Evolutionary conservation across 2,888 invertebrate genomes (phyloP).

Genomic region (Ashinkailepas kermadecensis): DNA sequence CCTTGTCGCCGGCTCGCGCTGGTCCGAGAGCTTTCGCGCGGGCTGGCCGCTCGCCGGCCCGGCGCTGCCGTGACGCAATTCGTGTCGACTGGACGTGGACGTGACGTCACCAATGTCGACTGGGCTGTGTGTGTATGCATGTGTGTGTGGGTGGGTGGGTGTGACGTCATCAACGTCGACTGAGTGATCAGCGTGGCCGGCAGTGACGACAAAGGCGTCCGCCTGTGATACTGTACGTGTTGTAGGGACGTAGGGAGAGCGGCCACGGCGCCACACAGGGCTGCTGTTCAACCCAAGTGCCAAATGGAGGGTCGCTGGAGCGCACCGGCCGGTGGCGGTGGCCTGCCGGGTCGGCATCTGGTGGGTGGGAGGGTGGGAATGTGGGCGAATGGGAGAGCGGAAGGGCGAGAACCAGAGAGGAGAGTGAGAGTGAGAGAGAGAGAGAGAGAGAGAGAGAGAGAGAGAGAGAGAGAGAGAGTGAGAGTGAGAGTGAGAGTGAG

Average conservation of each 20-base stretch:
- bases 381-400: background rate
- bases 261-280: background rate
- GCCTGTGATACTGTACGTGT: constrained; percentile 5
- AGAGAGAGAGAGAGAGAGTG: no score
- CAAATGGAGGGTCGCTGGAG: background rate
- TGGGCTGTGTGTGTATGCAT: no score
- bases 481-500: no score
- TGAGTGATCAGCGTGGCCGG: background rate
- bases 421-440: no score
- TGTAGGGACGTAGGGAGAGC: background rate
- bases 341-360: background rate
- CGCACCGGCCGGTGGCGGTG: background rate
- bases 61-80: no score
- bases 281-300: background rate
- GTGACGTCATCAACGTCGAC: no score
- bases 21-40: background rate
- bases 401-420: background rate
- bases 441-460: no score
- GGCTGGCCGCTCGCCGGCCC: background rate
- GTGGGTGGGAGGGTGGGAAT: background rate
- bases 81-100: no score
- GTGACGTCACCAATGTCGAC: no score
- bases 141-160: no score
- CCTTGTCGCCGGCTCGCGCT: background rate
- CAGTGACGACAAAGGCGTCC: background rate